Evolutionary conservation across 1,140 invertebrate genomes (phyloP), one percentile per base, ranked within the genome.

Genomic region (Camponotus vicinus): DNA sequence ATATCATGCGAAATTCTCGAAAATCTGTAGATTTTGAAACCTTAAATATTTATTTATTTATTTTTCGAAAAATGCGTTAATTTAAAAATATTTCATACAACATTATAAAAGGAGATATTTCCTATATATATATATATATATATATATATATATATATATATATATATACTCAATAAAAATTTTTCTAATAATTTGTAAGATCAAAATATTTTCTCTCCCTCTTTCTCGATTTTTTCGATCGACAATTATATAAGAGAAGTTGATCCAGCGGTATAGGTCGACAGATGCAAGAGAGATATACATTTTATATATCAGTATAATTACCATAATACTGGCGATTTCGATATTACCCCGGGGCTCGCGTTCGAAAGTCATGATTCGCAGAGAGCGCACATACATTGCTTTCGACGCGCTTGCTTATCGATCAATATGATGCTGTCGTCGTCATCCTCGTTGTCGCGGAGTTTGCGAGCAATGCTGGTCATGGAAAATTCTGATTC

Each of bases 281-380:
- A 37, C 64, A 18, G 9, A 64, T 49, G 64, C 18, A 42, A 32
- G 34, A 42, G 34, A 55, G 3, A 27, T 34, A 18, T 15, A 27
- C 57, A 15, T 21, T 40, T 15, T 77, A 63, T 63, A 15, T 18
- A 77, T 34, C 40, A 34, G 40, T 78, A 67, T 79, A 67, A 67
- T 79, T 45, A 27, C 11, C 21, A 32, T 79, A 79, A 79, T 79
- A 69, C 66, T 27, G 66, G 27, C 66, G 66, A 79, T 79, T 79
- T 42, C 71, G 63, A 85, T 75, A 75, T 77, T 18, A 69, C 76
- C 77, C 69, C 37, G 63, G n/a, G 61, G 32, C 32, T 59, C 66
- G 64, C 49, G 66, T 61, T 42, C 78, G 70, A 76, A 67, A 42
- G 85, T 59, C 61, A 77, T 57, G 77, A 86, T 61, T 64, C 70